Evolutionary conservation across 2,797 vertebrate species (phyloP).

Genomic region (Spea hammondii): DNA sequence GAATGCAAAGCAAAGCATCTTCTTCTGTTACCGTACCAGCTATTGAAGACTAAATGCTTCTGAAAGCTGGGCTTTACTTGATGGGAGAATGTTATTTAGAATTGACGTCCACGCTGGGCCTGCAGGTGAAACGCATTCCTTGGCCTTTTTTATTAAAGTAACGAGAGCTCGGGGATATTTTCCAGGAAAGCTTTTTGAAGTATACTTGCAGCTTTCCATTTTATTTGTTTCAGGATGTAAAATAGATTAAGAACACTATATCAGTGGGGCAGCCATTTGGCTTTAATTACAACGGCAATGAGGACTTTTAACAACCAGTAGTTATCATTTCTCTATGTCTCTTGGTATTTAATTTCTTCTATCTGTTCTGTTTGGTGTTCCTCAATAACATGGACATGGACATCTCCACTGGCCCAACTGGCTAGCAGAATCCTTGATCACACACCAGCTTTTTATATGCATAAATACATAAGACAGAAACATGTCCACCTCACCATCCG

Average conservation of each 20-base stretch:
- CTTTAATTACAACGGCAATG: conserved; percentile 1
- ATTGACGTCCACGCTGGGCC: not conserved
- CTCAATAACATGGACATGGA: no score
- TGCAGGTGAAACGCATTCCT: conserved; percentile 17
- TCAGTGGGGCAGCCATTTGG: not conserved
- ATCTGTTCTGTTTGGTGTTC: no score
- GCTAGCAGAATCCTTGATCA: no score
- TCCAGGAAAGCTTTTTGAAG: not conserved
- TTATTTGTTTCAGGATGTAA: not conserved
- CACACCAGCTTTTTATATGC: no score
- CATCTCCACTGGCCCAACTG: no score
- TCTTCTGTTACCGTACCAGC: no score
- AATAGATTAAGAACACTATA: conserved; percentile 2
- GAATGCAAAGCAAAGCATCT: no score
- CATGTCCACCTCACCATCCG: no score
- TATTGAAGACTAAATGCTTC: not conserved
- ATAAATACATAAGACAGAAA: no score
- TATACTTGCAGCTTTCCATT: not conserved
- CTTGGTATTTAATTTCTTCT: no score
- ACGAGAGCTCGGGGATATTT: conserved; percentile 6
- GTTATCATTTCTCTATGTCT: no score
- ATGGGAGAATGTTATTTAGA: not conserved
- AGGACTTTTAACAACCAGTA: not conserved
- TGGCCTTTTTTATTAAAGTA: not conserved
- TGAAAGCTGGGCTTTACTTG: not conserved